Base-by-base conservation (phyloP, 2,113 vertebrate species). In the Apeltes quadracus region DNA sequence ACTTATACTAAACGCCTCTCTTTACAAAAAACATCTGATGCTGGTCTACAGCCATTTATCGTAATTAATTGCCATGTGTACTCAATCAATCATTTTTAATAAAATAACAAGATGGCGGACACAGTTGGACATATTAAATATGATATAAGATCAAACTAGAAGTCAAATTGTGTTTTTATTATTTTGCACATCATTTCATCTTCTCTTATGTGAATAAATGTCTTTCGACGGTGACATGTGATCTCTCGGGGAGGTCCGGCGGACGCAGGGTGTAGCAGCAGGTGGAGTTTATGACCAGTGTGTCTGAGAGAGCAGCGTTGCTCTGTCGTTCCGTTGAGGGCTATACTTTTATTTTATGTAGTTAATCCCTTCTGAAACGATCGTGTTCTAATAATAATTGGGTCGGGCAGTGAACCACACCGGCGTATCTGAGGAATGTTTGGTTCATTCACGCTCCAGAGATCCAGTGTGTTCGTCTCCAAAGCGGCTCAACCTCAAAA, bases 351-450 rank as follows among this genome's bases (percentile, higher is more conserved):
- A 51, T 9, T 54, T 20, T 1, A 32, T 34, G 12, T 27, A 7
- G 7, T 22, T 14, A 46, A n/a, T 51, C 34, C 16, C 16, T 41
- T 58, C 41, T 11, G 43, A 69, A 36, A 61, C 29, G 8, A 2
- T 11, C 27, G n/a, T 16, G 5, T 41, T 39, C 12, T 27, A 9
- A 20, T 57, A 7, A 46, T 36, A 22, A 62, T 39, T 13, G 54
- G 18, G 29, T 5, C 7, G 11, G 29, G 46, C 64, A 65, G 63
- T 56, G 53, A 64, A 36, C 7, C 58, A 14, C 32, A 25, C 23
- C 0, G n/a, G n/a, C 12, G 2, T 61, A 68, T 75, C 68, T 61
- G 71, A 63, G 69, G 74, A 83, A 85, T 84, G 66, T 64, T 69
- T 54, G 22, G 38, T 69, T 41, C 32, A n/a, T 57, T 69, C 34